Percentiles rank a stretch among this genome's conserved stretches.
phyloP scores from a whole-genome alignment of 2,113 vertebrate species.

The Excalfactoria chinensis region DNA sequence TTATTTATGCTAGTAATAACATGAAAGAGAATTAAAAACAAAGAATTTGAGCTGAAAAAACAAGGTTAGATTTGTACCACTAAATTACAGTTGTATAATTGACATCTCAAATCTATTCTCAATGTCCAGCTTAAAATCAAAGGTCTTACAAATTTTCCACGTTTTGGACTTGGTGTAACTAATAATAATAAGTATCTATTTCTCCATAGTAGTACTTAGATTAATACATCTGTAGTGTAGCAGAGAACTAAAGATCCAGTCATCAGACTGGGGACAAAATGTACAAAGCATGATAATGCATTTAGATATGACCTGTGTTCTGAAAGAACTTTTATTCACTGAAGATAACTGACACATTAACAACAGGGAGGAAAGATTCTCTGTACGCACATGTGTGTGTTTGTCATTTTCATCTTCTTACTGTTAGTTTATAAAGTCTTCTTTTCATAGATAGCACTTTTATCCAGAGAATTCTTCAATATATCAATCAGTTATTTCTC shows the following conservation, averaged over 20 bases:
- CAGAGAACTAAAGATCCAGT: not conserved
- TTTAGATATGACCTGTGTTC: not conserved
- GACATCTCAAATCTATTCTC: not conserved
- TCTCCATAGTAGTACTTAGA: not conserved
- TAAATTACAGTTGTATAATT: not conserved
- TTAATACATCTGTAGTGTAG: not conserved
- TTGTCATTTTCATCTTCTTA: not conserved
- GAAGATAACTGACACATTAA: not conserved
- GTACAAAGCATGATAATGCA: rapidly evolving
- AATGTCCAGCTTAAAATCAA: not conserved
- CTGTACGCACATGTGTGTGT: not conserved
- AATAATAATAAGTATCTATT: not conserved
- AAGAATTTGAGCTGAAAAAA: not conserved
- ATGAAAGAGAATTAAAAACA: not conserved
- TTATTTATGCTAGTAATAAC: not conserved
- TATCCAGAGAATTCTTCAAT: not conserved
- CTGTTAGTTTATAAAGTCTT: not conserved
- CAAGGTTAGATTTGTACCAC: not conserved
- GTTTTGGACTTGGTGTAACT: not conserved
- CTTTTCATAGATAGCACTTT: not conserved
- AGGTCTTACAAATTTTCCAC: not conserved
- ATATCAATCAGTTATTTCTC: not conserved
- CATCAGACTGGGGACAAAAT: not conserved
- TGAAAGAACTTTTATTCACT: not conserved
- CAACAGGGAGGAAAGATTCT: not conserved